Base-by-base conservation (phyloP, 1,140 invertebrate species). In the Heterodera schachtii region DNA sequence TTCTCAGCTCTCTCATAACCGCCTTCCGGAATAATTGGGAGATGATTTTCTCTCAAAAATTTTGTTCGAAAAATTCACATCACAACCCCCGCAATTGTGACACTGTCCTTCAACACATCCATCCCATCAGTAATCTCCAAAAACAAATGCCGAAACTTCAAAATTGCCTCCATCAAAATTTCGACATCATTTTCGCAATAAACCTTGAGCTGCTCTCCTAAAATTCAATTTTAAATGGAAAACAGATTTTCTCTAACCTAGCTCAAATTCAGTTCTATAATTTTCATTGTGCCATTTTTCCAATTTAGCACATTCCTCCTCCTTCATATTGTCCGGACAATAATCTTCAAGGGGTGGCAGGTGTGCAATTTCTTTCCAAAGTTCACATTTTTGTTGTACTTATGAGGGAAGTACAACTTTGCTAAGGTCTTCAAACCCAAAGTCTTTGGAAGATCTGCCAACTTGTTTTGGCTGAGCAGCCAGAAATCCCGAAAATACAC, bases 31-130 rank as follows among this genome's bases (percentile, higher is more conserved):
- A 31, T 31, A 31, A 31, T 31, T n/a, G 31, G 49, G 5, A 77
- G 4, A 16, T 73, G 47, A 0, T 9, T 11, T 44, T 52, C 49
- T 21, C 69, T 73, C 4, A 77, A 7, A 73, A 60, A 66, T 6
- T 77, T 73, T 3, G 47, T 46, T n/a, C 75, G 9, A 47, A 77
- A 77, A 66, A 60, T n/a, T 1, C 31, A 2, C 49, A 77, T 78
- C 7, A 44, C 8, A 31, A 31, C 31, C 31, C 31, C 31, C 31
- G 31, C 31, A 31, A 31, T 31, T 31, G 31, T 31, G 0, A 75
- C 71, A 21, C 21, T 6, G 8, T 78, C 5, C 0, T 41, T n/a
- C 16, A 78, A 67, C 3, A 78, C 41, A 8, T 78, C 75, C 7
- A 21, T 9, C 3, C 70, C 16, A 31, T 31, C 31, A 31, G 31